Percentiles rank a stretch among this genome's conserved stretches.
These are phyloP conservation scores for Apus apus DNA, from an alignment of 2,113 vertebrate genomes.

Conservation along the genomic window DNA sequence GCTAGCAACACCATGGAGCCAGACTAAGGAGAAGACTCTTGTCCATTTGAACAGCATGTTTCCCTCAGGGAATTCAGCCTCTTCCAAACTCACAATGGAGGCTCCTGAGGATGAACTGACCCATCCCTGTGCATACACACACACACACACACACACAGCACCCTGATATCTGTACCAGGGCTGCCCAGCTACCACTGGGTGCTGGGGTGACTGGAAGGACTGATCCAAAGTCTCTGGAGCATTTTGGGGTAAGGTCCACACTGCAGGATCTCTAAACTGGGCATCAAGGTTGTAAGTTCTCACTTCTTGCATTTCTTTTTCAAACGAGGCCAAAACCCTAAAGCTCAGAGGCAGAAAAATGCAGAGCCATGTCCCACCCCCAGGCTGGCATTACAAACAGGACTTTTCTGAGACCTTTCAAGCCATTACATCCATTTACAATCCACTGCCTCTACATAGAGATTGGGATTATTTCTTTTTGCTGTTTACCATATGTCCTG, in stretches of 20 bases:
- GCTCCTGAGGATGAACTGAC: neutral
- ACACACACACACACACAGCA: too few species aligned
- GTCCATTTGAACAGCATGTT: fast-evolving
- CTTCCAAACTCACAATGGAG: fast-evolving
- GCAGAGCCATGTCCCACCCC: neutral
- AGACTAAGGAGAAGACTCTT: neutral
- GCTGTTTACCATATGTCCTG: neutral
- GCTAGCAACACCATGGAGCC: fast-evolving
- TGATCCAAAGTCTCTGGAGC: neutral
- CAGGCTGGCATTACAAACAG: neutral
- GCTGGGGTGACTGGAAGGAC: neutral
- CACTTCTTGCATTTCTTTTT: neutral
- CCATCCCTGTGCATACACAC: neutral
- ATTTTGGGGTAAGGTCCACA: neutral
- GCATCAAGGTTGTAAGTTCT: neutral
- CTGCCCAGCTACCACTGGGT: neutral
- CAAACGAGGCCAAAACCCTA: fast-evolving
- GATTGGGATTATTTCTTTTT: neutral
- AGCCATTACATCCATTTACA: neutral
- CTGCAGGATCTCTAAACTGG: neutral
- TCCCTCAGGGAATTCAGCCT: neutral
- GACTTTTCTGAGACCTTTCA: neutral
- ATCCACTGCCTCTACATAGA: fast-evolving
- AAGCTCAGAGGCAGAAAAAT: neutral
- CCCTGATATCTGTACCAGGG: too few species aligned